These are phyloP conservation scores for Drosophila prolongata DNA, from an alignment of 2,888 invertebrate species.

Conservation along the genomic window DNA sequence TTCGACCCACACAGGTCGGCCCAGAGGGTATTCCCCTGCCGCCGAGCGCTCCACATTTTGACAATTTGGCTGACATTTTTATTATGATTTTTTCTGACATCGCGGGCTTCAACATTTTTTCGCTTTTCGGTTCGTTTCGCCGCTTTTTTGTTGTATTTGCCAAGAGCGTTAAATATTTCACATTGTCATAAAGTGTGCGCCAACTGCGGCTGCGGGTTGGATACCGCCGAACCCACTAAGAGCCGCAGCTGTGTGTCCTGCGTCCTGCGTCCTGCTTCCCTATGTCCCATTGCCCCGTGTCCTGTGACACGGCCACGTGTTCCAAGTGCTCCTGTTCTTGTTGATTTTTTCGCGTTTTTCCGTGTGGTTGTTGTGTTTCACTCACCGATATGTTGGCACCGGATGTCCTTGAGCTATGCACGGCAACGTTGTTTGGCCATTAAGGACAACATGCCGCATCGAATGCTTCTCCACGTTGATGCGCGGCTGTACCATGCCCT, in stretches of 20 bases:
- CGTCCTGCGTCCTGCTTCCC: slow-evolving; percentile 11
- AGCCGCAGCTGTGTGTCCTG: slow-evolving; percentile 19
- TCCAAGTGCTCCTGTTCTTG: slow-evolving; percentile 41
- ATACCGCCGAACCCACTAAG: slow-evolving; percentile 8
- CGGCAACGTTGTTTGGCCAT: slow-evolving; percentile 90
- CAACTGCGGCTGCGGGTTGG: slow-evolving; percentile 42
- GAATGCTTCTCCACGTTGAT: slow-evolving; percentile 90
- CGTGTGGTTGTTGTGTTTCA: slow-evolving; percentile 44
- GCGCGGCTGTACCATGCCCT: slow-evolving; percentile 90
- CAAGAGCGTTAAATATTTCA: slow-evolving; percentile 73
- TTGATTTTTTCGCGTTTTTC: slow-evolving; percentile 32
- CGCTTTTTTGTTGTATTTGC: slow-evolving; percentile 25
- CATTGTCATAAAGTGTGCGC: slow-evolving; percentile 72
- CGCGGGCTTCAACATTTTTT: slow-evolving; percentile 21
- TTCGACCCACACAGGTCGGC: slow-evolving; percentile 6
- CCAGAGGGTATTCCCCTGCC: slow-evolving; percentile 31
- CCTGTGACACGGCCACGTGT: slow-evolving; percentile 53
- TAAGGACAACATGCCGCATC: slow-evolving; percentile 88
- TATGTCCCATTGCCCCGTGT: slow-evolving; percentile 22
- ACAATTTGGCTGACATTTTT: slow-evolving; percentile 75
- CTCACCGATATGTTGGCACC: slow-evolving; percentile 91
- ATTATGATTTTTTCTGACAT: slow-evolving; percentile 43
- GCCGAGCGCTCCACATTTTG: slow-evolving; percentile 48
- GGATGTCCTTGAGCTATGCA: slow-evolving; percentile 93
- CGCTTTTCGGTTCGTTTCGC: slow-evolving; percentile 11